phyloP scores from a whole-genome alignment of 2,888 invertebrate species.

The Zaprionus obscuricornis region DNA sequence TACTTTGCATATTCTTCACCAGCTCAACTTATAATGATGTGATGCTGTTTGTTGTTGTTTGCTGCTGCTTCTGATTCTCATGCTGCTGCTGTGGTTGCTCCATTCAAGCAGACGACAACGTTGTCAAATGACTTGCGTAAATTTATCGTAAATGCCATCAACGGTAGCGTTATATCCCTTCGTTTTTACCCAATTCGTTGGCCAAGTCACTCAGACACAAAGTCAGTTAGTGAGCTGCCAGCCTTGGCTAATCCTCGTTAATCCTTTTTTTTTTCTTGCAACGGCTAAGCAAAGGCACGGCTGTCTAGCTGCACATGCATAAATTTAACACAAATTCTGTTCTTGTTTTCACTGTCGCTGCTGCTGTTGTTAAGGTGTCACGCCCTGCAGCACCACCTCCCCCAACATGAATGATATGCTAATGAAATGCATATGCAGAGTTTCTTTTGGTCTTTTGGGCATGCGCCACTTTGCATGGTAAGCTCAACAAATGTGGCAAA shows the following conservation, averaged over 20 bases:
- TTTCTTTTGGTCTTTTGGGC: slow-evolving; percentile 26
- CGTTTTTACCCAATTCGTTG: slow-evolving; percentile 35
- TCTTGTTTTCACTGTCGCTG: slow-evolving; percentile 17
- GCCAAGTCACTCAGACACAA: slow-evolving; percentile 9
- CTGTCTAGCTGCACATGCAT: slow-evolving; percentile 49
- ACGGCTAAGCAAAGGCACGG: slow-evolving; percentile 17
- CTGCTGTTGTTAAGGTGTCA: slow-evolving; percentile 29
- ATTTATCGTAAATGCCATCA: slow-evolving; percentile 82
- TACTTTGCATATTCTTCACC: slow-evolving; percentile 62
- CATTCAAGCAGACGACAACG: slow-evolving; percentile 40
- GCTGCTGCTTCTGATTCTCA: too few species aligned
- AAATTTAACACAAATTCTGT: slow-evolving; percentile 48
- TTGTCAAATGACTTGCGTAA: slow-evolving; percentile 81
- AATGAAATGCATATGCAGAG: slow-evolving; percentile 59
- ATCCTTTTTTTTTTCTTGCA: too few species aligned
- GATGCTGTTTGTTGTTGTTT: too few species aligned
- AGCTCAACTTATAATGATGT: slow-evolving; percentile 65
- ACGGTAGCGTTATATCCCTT: slow-evolving; percentile 46
- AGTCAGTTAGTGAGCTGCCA: slow-evolving; percentile 32
- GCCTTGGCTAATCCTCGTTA: slow-evolving; percentile 70
- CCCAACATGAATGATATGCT: slow-evolving; percentile 55
- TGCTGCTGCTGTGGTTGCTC: slow-evolving; percentile 34
- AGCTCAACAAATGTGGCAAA: slow-evolving; percentile 14
- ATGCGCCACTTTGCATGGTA: slow-evolving; percentile 57
- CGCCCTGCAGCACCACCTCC: too few species aligned